A percentile compares a stretch with the other conserved stretches of the same genome.
Evolutionary conservation across 1,140 invertebrate species (phyloP).

Genomic region (Diachasmimorpha longicaudata): DNA sequence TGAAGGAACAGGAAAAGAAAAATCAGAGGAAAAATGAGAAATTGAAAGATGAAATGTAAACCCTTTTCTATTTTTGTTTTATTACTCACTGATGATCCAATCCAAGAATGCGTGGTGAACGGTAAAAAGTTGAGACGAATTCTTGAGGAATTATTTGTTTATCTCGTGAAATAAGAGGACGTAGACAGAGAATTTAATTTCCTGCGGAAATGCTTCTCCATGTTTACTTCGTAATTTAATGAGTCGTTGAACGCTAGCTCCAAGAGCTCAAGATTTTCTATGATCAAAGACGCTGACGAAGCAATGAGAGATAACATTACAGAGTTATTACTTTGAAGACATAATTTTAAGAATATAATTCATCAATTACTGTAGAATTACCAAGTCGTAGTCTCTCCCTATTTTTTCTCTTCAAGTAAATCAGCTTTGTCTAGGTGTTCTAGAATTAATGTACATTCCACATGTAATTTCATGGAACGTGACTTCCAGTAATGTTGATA

Average conservation of each 20-base stretch:
- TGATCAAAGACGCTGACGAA: background rate
- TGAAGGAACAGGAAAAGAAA: background rate
- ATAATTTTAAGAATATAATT: background rate
- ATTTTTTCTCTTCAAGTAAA: background rate
- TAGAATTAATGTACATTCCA: background rate
- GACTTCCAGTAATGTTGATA: background rate
- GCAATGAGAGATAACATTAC: background rate
- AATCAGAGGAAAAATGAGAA: background rate
- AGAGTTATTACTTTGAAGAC: background rate
- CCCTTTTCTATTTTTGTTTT: background rate
- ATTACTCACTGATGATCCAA: background rate
- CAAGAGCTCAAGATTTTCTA: background rate
- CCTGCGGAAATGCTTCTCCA: background rate
- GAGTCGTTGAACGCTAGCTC: background rate
- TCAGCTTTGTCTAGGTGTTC: conserved; percentile 17
- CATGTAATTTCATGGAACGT: background rate
- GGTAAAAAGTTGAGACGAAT: background rate
- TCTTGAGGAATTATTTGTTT: too few relatives aligned
- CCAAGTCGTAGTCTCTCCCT: too few relatives aligned
- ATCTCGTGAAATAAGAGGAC: too few relatives aligned
- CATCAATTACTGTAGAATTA: background rate
- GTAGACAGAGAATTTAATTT: too few relatives aligned
- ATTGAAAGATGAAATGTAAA: conserved; percentile 29
- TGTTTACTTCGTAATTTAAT: background rate
- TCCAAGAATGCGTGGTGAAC: background rate